Evolutionary conservation across 2,888 invertebrate genomes (phyloP), one percentile per base, ranked within the genome.

Genomic region (Eilema sororculum): DNA sequence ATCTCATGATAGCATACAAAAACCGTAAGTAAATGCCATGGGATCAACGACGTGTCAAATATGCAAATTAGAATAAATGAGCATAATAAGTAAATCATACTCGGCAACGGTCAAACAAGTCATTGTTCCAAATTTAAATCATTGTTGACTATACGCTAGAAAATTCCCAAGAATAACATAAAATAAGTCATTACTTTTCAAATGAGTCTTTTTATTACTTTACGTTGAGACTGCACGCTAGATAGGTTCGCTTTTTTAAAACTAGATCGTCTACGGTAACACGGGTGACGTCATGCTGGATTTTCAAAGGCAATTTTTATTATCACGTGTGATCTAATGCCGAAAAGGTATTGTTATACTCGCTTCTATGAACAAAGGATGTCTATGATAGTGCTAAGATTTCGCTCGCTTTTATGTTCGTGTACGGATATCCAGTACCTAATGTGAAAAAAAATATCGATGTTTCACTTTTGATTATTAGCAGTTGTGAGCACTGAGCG

Each of bases 221-320:
- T 12, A 41, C 30, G 65, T 16, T 64, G 24, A 25, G 30, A n/a
- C 20, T 46, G 22, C 24, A 56, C 22, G 61, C 61, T 60, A 30
- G 57, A 41, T 65, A 37, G 58, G 46, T 61, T 66, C 61, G 16
- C 37, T 65, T n/a, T n/a, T n/a, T n/a, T n/a, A 25, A 30, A 65
- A 68, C 68, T 65, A 59, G 66, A 60, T 62, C 65, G 46, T 66
- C 22, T n/a, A 22, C 69, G 24, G 62, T 68, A 72, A 68, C 66
- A 66, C n/a, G 5, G 57, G 56, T 69, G 69, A 69, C 69, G 65
- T 69, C 46, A 69, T 69, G 25, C 30, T 57, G 72, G 64, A 78
- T 75, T 74, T 77, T 73, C 68, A 72, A 74, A 71, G 72, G 78
- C 65, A 75, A 46, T 66, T 80, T 77, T 76, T 76, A 82, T 80